A percentile compares a stretch with the other conserved stretches of the same genome.
These are phyloP conservation scores for Cantharis rufa DNA, from an alignment of 2,888 invertebrate species.

Conservation along the genomic window DNA sequence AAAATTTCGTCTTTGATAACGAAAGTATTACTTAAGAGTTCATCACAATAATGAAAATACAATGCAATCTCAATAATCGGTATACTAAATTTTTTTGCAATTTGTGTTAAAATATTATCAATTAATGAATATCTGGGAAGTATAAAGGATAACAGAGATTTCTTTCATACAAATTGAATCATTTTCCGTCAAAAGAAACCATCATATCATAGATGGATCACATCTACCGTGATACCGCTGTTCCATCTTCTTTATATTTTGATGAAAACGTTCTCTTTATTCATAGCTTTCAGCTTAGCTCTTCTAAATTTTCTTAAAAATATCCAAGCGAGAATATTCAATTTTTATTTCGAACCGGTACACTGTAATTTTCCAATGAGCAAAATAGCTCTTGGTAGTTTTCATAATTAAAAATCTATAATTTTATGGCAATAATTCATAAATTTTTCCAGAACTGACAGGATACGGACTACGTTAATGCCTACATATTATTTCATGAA, in stretches of 20 bases:
- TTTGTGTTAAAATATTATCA: background rate
- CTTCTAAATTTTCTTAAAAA: background rate
- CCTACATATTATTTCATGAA: no score
- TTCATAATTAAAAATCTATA: background rate
- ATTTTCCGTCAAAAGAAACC: background rate
- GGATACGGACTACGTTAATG: no score
- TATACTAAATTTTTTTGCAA: no score
- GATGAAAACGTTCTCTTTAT: background rate
- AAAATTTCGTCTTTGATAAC: background rate
- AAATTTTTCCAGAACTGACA: background rate
- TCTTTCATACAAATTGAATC: background rate
- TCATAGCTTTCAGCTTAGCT: background rate
- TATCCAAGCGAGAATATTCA: background rate
- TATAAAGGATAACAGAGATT: background rate
- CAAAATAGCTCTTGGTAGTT: background rate
- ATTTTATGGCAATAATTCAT: no score
- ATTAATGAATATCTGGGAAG: background rate
- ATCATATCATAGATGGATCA: background rate
- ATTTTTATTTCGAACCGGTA: background rate
- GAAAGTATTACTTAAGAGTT: background rate
- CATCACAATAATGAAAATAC: background rate
- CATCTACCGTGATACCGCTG: background rate
- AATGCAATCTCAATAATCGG: no score
- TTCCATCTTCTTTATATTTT: background rate
- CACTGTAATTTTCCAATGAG: background rate